A percentile compares a stretch with the other conserved stretches of the same genome.
These are phyloP conservation scores for Drosophila ustulata DNA, from an alignment of 2,888 invertebrate species.

Conservation along the genomic window DNA sequence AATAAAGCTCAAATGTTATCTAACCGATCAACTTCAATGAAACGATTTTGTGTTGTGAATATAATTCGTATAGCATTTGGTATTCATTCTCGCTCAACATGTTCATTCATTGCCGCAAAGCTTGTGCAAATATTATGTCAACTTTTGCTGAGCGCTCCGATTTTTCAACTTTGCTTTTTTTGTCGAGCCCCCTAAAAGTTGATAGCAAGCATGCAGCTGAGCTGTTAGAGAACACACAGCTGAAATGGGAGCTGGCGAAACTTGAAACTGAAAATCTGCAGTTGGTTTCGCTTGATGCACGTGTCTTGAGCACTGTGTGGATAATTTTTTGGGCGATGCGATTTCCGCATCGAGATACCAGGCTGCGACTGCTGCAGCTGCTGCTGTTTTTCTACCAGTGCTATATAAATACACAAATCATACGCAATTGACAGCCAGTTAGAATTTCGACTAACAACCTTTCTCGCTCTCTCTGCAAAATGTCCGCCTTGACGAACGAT, in stretches of 20 bases:
- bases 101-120: slow-evolving; percentile 11
- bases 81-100: slow-evolving; percentile 7
- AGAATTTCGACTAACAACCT: slow-evolving; percentile 37
- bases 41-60: background rate
- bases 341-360: slow-evolving; percentile 67
- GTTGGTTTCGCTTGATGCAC: slow-evolving; percentile 21
- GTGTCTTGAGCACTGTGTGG: slow-evolving; percentile 18
- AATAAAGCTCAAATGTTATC: background rate
- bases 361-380: background rate
- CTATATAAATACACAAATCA: slow-evolving; percentile 55
- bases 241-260: background rate
- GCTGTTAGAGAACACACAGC: background rate
- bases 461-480: slow-evolving; percentile 14
- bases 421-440: slow-evolving; percentile 48
- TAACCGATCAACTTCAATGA: background rate
- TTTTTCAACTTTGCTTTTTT: background rate
- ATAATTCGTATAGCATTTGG: too few relatives aligned
- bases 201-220: background rate
- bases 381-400: slow-evolving; percentile 3
- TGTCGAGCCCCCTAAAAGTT: background rate
- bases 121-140: background rate
- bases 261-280: slow-evolving; percentile 35
- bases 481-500: slow-evolving; percentile 42
- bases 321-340: slow-evolving; percentile 6
- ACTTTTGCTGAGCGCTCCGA: background rate